Evolutionary conservation across 1,140 invertebrate species (phyloP), one percentile per base, ranked within the genome.

Genomic region (Drosophila eugracilis): DNA sequence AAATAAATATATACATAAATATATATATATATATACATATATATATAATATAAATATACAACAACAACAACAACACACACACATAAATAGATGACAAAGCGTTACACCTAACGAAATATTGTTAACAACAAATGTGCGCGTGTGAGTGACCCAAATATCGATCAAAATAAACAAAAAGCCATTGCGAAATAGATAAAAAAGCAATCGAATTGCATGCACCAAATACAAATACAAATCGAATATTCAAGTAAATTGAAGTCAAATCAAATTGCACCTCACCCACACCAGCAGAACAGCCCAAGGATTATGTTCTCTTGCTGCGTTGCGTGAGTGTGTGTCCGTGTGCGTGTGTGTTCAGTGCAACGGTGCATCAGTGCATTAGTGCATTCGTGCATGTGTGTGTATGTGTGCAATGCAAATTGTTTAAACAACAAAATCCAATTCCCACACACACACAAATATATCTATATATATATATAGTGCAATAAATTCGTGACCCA

Each of bases 251-350:
- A 45, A 59, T 59, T 55, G 36, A 47, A 45, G 42, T 26, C 42
- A 45, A 45, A 45, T 24, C 22, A 14, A 59, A 49, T 36, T 60
- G 54, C 54, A 72, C 67, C 45, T 69, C 54, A 71, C 67, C 19
- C 48, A 34, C 79, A 75, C 74, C 81, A 63, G 75, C 83, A 78
- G 84, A 91, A 86, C 90, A 91, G 86, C 90, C 90, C 90, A 69
- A 90, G 90, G 90, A 91, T 91, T 91, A 91, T 91, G 90, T 91
- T 91, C 83, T 89, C 81, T 91, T 85, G 80, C 80, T 86, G 55
- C 63, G 80, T 74, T 37, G 49, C 57, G 86, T 81, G 78, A 55
- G 76, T 71, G 55, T 67, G 58, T 50, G 53, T 50, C 58, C 17
- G 21, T n/a, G n/a, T 19, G 24, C 21, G 47, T 49, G 49, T 32